Evolutionary conservation across 2,888 invertebrate species (phyloP), one percentile per base, ranked within the genome.

Genomic region (Nemapogon koenigi): DNA sequence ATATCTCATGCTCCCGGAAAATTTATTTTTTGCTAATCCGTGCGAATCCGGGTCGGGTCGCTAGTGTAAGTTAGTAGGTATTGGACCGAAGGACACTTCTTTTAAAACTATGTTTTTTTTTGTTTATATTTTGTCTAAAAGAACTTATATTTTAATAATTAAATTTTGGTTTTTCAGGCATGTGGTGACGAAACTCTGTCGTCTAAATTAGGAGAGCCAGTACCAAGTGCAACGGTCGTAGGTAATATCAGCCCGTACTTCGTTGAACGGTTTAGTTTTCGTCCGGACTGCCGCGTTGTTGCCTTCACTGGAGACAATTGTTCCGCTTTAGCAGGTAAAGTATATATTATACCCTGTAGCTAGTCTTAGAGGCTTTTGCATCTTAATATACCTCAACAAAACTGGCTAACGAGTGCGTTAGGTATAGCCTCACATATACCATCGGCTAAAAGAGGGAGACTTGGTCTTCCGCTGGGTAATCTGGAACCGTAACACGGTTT

Each of bases 291-390:
- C 59, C 80, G 83, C 52, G 84, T 98, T 2, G 80, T 93, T 3
- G 90, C 94, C 0, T 97, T 95, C 63, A 97, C 97, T 0, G 98
- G 98, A 0, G 97, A 98, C 63, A 98, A 98, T 81, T 91, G 94
- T 16, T 89, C 92, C 2, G 90, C 93, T 1, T 68, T 94, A 15
- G 86, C 89, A 45, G 92, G 92, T 84, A 67, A 59, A 52, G 43
- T 13, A n/a, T n/a, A n/a, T n/a, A n/a, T n/a, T n/a, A n/a, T n/a
- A n/a, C n/a, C n/a, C n/a, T n/a, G n/a, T n/a, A n/a, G n/a, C n/a
- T n/a, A n/a, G n/a, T n/a, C n/a, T n/a, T n/a, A n/a, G n/a, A n/a
- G n/a, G n/a, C n/a, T n/a, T n/a, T n/a, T n/a, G n/a, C n/a, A n/a
- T n/a, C n/a, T n/a, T n/a, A n/a, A n/a, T n/a, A n/a, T n/a, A n/a